Evolutionary conservation across 2,113 vertebrate genomes (phyloP), one percentile per base, ranked within the genome.

Genomic region (Anthoscopus minutus): DNA sequence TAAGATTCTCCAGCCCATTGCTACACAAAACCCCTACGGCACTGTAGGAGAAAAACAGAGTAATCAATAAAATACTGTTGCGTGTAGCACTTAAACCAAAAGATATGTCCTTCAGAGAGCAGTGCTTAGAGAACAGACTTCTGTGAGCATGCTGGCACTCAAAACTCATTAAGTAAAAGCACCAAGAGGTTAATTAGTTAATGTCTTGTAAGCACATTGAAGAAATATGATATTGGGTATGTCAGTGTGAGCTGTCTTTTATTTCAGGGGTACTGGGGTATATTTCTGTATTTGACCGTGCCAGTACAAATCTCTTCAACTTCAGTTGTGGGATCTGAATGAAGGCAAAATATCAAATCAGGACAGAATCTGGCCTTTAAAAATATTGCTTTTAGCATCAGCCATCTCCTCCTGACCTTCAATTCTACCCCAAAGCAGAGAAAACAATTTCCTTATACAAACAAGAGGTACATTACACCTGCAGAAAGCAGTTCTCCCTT

Each of bases 151-250:
- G 44, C 33, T 61, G 16, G 44, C 85, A 42, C 56, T 94, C 71
- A 86, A 64, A 74, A 31, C 35, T 92, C 85, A 76, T 88, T 94
- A 94, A 83, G 67, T 78, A 90, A 90, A 93, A 81, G 38, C 54
- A 60, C 35, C 66, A 48, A 44, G 1, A 1, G 69, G 76, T 93
- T 94, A 85, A 92, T 86, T 84, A 94, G 67, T 56, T 61, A 51
- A 65, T 70, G 48, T 28, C 71, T 74, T 42, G 33, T 87, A 88
- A 92, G 19, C 31, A n/a, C 17, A 27, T 79, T 74, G 56, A 91
- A 92, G 53, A 87, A 87, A 50, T 73, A 71, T 4, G 6, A 21
- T 78, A 51, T 35, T 66, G 31, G 42, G 13, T 64, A 3, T 44
- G 60, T 50, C 65, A 37, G 18, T 53, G 81, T 42, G 61, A 91